Evolutionary conservation across 23 tunicate species (phyloP), one percentile per base, ranked within the genome.

Genomic region (Halocynthia roretzi): DNA sequence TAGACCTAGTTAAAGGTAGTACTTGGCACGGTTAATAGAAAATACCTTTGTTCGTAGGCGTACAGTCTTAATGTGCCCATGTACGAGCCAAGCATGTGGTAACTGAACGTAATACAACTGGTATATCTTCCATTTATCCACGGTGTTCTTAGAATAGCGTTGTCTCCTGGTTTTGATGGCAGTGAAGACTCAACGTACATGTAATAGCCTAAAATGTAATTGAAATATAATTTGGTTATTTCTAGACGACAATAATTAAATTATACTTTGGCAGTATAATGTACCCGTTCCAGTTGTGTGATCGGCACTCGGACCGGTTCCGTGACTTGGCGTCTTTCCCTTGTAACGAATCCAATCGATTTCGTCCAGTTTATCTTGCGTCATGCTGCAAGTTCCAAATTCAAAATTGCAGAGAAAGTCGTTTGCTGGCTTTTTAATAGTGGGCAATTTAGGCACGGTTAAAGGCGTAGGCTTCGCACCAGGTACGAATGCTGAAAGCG

Each of bases 51-150:
- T 73, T 92, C 98, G 60, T 77, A 82, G 6, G 92, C 98, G 58
- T 92, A 92, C 52, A 92, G 61, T 7, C 98, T 78, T 56, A 92
- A 65, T 40, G 95, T 84, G 52, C 98, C 98, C 98, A 92, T 92
- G 71, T 86, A 76, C 17, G 78, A 18, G 6, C 98, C 98, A 58
- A 44, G 71, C 98, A 92, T 92, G 83, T 92, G 91, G 53, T 92
- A 92, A 73, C 79, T 72, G 79, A 86, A 86, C 18, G 72, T 58
- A 61, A 86, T 78, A 58, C 91, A 86, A 54, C 21, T 21, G 49
- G 15, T 44, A 18, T 51, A 71, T n/a, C 61, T 52, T 44, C 75
- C 51, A 53, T 18, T 58, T 62, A 92, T 54, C 98, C 98, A 92
- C 6, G 92, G 98, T 22, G 98, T 75, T 11, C 98, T 92, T 48